Evolutionary conservation across 2,888 invertebrate genomes (phyloP), one percentile per base, ranked within the genome.

Genomic region (Selenia dentaria): DNA sequence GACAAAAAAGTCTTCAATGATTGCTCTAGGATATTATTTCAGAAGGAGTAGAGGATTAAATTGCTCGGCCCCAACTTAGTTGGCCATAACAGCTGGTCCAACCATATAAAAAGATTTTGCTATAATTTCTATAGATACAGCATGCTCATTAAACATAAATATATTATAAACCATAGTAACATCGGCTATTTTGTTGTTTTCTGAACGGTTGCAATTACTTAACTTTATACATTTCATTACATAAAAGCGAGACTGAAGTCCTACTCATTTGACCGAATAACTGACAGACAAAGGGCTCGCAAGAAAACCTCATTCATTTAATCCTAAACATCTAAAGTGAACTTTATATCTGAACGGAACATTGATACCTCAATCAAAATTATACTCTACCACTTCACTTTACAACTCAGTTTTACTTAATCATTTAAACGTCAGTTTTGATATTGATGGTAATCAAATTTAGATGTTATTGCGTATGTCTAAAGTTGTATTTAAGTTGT

Each of bases 241-340:
- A 11, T n/a, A 6, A 13, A n/a, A 22, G 11, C 2, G 11, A 14
- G 9, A 6, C 36, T 16, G 35, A 16, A 34, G 51, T 28, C 42
- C 36, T 13, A 48, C 43, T 54, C 32, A 45, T 38, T 45, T 41
- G 37, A 48, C 57, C 53, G 49, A 61, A 56, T 65, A 57, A 54
- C 52, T 48, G 53, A 26, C 50, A 40, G 37, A 65, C 58, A 64
- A 62, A 59, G 55, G 53, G 42, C 53, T 49, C 51, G 57, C 48
- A 49, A 60, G 59, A 60, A 64, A 66, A 65, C 63, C 69, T 56
- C 52, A 59, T 67, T 65, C 57, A 59, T 38, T 46, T 60, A 62
- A 62, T 60, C 64, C 57, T 42, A 45, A 63, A 69, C 60, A 63
- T 67, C 61, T 59, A 60, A 62, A 58, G 51, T 54, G 54, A 59